Percentiles rank a stretch among this genome's conserved stretches.
phyloP scores from a whole-genome alignment of 1,140 invertebrate species.

The Babylonia areolata region DNA sequence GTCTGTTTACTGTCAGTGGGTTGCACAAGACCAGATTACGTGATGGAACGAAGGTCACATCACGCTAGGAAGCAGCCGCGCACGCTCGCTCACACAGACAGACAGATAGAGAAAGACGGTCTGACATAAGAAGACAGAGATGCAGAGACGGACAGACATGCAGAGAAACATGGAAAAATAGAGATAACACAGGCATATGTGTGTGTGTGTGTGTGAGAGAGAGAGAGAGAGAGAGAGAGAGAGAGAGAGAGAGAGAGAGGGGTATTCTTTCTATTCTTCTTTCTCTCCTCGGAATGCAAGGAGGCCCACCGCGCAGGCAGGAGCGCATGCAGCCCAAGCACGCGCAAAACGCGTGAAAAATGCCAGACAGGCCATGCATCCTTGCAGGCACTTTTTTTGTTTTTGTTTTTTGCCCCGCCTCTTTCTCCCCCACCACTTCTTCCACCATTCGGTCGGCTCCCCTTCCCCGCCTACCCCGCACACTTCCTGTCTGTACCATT shows the following conservation, averaged over 20 bases:
- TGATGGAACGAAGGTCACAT: too few species aligned
- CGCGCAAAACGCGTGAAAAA: slow-evolving; percentile 19
- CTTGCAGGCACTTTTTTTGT: not conserved
- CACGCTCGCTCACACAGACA: too few species aligned
- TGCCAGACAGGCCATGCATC: not conserved
- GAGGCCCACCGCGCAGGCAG: not conserved
- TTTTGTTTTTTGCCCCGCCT: not conserved
- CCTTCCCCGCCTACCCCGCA: not conserved
- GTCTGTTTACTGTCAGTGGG: too few species aligned
- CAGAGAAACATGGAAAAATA: not conserved
- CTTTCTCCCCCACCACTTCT: not conserved
- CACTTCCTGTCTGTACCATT: not conserved
- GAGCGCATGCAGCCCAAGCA: not conserved
- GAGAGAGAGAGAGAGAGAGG: not conserved
- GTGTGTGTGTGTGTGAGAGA: not conserved
- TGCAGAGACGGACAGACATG: not conserved
- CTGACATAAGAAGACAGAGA: not conserved
- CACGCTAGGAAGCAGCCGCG: too few species aligned
- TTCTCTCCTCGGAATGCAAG: not conserved
- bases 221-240: not conserved
- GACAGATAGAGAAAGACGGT: not conserved
- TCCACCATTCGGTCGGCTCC: not conserved
- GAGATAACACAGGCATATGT: not conserved
- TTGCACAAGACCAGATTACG: too few species aligned
- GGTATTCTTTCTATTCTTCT: not conserved